Conservation (phyloP, 2,797 vertebrate genomes). For the Galagoides demidoff region DNA sequence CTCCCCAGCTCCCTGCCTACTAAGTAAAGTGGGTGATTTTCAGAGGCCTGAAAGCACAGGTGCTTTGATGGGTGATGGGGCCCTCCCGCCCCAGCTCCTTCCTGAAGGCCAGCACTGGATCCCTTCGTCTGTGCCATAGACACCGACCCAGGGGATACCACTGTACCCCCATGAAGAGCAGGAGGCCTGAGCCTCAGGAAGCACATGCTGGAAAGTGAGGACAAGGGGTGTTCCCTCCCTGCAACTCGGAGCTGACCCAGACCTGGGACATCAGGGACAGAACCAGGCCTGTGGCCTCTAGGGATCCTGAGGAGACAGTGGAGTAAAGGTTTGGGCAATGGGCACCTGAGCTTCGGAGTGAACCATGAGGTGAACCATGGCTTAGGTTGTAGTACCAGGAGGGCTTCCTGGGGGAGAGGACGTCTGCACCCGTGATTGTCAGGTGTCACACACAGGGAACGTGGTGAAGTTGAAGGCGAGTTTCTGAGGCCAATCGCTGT, state of each 20-base stretch:
- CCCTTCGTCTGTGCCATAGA: not conserved
- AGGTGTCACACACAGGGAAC: not conserved
- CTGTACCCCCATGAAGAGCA: no score
- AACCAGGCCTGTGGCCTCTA: not conserved
- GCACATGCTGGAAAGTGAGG: accelerated
- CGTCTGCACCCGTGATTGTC: accelerated
- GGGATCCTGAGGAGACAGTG: accelerated
- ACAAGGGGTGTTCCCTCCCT: accelerated
- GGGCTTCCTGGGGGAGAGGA: not conserved
- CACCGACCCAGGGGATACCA: accelerated
- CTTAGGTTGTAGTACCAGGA: not conserved
- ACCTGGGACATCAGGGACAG: accelerated
- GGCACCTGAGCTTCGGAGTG: no score
- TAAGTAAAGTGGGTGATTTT: not conserved
- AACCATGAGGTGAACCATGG: accelerated
- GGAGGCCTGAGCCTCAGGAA: accelerated
- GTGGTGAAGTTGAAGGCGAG: accelerated
- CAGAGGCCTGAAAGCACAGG: not conserved
- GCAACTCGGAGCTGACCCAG: not conserved
- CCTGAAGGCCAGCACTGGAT: accelerated
- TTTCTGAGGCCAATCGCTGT: not conserved
- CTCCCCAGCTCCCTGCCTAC: not conserved
- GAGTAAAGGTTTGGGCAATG: no score
- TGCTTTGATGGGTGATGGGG: not conserved
- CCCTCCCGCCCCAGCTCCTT: not conserved